Evolutionary conservation across 2,113 vertebrate species (phyloP).

Genomic region (Melierax canorus): DNA sequence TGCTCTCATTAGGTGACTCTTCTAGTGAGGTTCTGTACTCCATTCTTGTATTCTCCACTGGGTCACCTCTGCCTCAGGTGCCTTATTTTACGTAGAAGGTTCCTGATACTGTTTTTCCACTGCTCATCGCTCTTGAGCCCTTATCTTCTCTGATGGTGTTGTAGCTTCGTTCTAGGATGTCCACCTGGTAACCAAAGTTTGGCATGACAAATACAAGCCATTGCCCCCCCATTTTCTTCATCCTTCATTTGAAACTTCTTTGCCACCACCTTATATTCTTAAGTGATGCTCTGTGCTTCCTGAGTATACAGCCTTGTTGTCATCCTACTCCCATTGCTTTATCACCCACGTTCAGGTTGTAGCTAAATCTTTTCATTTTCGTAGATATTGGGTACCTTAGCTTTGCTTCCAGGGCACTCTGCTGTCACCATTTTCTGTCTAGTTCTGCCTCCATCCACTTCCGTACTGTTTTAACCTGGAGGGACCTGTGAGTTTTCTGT

Average conservation of each 20-base stretch:
- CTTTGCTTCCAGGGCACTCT: not conserved
- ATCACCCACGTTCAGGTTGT: not conserved
- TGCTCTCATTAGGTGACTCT: not conserved
- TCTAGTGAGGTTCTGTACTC: not conserved
- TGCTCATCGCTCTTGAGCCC: not conserved
- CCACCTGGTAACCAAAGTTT: not conserved
- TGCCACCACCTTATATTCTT: not conserved
- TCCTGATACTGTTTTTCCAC: not conserved
- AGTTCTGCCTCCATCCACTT: not conserved
- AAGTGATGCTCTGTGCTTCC: not conserved
- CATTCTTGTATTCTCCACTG: not conserved
- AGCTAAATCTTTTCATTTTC: not conserved
- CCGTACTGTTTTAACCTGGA: not conserved
- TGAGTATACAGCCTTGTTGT: not conserved
- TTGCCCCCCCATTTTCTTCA: not conserved
- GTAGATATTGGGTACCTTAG: not conserved
- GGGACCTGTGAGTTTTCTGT: not conserved
- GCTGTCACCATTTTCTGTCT: not conserved
- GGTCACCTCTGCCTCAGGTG: accelerated
- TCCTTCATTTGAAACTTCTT: not conserved
- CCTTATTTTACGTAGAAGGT: not conserved
- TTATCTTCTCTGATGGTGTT: not conserved
- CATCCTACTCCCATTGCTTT: not conserved
- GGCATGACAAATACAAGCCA: not conserved
- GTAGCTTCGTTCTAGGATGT: not conserved